Base-by-base conservation (phyloP, 2,797 vertebrate genomes). In the Clamator glandarius region DNA sequence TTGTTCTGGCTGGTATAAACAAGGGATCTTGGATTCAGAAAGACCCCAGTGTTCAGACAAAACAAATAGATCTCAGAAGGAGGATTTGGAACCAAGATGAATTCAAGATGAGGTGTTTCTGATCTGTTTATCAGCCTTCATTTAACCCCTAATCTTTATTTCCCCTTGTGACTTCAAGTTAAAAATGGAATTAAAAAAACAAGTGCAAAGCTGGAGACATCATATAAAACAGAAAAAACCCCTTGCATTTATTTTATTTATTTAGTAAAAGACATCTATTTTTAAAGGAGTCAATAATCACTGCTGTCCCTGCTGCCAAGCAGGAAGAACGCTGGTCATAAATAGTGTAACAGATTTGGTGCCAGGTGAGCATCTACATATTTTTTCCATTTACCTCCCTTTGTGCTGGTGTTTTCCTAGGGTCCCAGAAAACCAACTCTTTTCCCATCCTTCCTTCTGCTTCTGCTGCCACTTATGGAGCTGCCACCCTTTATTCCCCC, bases 231-330 rank as follows among this genome's bases (percentile, higher is more conserved):
- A 93, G 61, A 84, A 92, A 69, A 87, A 84, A 66, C 83, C 69
- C 68, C 39, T 92, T 86, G 74, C 48, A 36, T 92, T 90, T 92
- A 77, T 88, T 95, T 96, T 94, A 93, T 95, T 96, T 96, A 93
- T 96, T 96, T 81, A 97, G 80, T 36, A 82, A 83, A 1, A 13
- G 54, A 21, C 92, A 92, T 97, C 61, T 96, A 96, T 96, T 95
- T 97, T 96, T 97, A 96, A 97, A 97, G 66, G 62, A 93, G 88
- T 88, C 89, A 87, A 89, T 94, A 96, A 76, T 93, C 84, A 67
- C 84, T 93, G 57, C 28, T 7, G 15, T 94, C 89, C 78, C 74
- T 77, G 70, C 69, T 90, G 90, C 76, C 55, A 95, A 24, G 84
- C 58, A 57, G 77, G 84, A 82, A 66, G 76, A 92, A 39, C 73